Base-by-base conservation (phyloP, 1,140 invertebrate genomes). In the Brachionus angularis region DNA sequence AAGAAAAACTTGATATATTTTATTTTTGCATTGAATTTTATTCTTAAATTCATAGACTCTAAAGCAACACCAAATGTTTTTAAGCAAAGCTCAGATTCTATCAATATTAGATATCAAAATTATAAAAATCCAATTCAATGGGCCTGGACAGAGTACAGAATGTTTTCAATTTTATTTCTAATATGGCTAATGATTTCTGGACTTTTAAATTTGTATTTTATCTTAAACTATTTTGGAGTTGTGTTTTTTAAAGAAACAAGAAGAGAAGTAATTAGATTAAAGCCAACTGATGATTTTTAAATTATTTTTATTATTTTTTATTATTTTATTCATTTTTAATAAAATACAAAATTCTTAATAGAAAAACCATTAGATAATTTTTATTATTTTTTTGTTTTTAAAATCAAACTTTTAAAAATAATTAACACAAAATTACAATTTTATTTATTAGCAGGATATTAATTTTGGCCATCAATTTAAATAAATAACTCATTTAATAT, bases 251-350 rank as follows among this genome's bases (percentile, higher is more conserved):
- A 58, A 23, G 53, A 58, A 29, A 58, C 36, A 25, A 33, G 53
- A 58, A 58, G n/a, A n/a, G n/a, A 36, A 12, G 33, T 34, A 0
- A 18, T 58, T 5, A 31, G 53, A 12, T 39, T 58, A 25, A 58
- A 23, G 39, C 53, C 53, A 14, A 58, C 53, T 12, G 39, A 58
- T 23, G 53, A 58, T 23, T 58, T 58, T 39, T 39, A 58, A 58
- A 23, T 10, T 29, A 5, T 23, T 21, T 12, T 39, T 42, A 58
- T 39, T 21, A 39, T 36, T 23, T 12, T 42, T 34, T 34, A 29
- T 23, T 23, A 39, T 27, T 36, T 58, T 29, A 25, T 55, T 53
- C 29, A 53, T 31, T 31, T 53, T 18, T 31, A 33, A 33, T 18
- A 18, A 5, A 25, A 49, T 21, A 50, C 4, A 23, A 23, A 8